Conservation (phyloP, 2,888 invertebrate genomes). For the Scaptodrosophila latifasciaeformis region DNA sequence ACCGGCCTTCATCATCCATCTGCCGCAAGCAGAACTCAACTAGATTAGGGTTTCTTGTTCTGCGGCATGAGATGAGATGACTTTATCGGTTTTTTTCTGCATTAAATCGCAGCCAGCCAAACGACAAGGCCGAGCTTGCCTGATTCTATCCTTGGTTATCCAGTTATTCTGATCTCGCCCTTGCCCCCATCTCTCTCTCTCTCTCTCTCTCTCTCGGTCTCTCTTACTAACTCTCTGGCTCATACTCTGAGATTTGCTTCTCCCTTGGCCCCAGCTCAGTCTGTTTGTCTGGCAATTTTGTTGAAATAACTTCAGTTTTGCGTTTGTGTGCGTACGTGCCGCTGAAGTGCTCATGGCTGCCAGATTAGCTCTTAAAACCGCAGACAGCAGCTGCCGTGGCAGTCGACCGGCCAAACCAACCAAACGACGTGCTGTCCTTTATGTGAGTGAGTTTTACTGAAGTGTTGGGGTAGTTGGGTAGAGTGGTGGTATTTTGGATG, state of each 20-base stretch:
- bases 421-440: background rate
- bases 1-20: no score
- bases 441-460: background rate
- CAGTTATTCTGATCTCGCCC: no score
- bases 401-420: conserved; percentile 6
- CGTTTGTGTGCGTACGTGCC: conserved; percentile 66
- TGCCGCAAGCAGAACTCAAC: conserved; percentile 49
- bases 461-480: no score
- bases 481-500: background rate
- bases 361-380: conserved; percentile 67
- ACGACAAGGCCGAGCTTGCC: conserved; percentile 35
- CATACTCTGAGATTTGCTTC: no score
- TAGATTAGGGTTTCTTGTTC: conserved; percentile 60
- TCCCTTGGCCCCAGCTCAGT: background rate
- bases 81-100: conserved; percentile 65
- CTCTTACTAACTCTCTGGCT: no score
- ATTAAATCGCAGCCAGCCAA: conserved; percentile 60
- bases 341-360: conserved; percentile 56
- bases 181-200: background rate
- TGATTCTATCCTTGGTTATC: conserved; percentile 32
- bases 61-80: conserved; percentile 39
- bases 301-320: conserved; percentile 66
- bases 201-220: no score
- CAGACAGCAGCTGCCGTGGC: conserved; percentile 63
- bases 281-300: conserved; percentile 67